Percentiles rank a stretch among this genome's conserved stretches.
These are phyloP conservation scores for Watsonalla cultraria DNA, from an alignment of 2,888 invertebrate species.

Conservation along the genomic window DNA sequence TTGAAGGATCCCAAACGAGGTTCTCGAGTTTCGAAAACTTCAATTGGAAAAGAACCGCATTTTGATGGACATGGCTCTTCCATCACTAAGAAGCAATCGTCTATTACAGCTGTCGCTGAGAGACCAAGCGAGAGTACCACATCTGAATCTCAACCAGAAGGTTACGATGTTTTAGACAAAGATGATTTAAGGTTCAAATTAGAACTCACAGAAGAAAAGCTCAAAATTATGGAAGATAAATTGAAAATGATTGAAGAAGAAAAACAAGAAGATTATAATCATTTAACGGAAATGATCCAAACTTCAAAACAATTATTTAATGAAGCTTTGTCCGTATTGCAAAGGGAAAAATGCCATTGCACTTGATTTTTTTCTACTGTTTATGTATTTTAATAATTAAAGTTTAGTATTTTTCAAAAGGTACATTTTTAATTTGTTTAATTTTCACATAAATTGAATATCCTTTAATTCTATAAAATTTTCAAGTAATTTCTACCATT, in stretches of 20 bases:
- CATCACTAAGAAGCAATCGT: slow-evolving; percentile 43
- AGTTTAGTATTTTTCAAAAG: slow-evolving; percentile 2
- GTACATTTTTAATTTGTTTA: too few relatives aligned
- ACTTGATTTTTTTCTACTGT: slow-evolving; percentile 27
- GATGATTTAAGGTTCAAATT: slow-evolving; percentile 69
- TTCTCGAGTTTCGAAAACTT: slow-evolving; percentile 47
- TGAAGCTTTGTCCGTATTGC: slow-evolving; percentile 68
- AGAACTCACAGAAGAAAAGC: slow-evolving; percentile 82
- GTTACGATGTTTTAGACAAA: slow-evolving; percentile 49
- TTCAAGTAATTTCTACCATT: not conserved
- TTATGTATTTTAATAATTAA: slow-evolving; percentile 16
- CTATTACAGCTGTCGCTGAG: slow-evolving; percentile 35
- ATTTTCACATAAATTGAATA: too few relatives aligned
- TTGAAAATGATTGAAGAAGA: slow-evolving; percentile 81
- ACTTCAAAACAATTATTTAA: slow-evolving; percentile 77
- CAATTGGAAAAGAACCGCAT: slow-evolving; percentile 34
- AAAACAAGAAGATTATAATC: slow-evolving; percentile 76
- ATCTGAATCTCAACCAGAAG: slow-evolving; percentile 42
- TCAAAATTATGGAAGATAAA: slow-evolving; percentile 81
- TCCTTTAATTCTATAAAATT: too few relatives aligned
- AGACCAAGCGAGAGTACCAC: slow-evolving; percentile 47
- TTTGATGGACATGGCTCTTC: slow-evolving; percentile 27
- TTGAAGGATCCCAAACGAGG: slow-evolving; percentile 43
- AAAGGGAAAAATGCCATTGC: slow-evolving; percentile 65
- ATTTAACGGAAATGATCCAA: slow-evolving; percentile 77